Evolutionary conservation across 92 coral and sea anemone genomes (phyloP).

Genomic region (Pocillopora grandis): DNA sequence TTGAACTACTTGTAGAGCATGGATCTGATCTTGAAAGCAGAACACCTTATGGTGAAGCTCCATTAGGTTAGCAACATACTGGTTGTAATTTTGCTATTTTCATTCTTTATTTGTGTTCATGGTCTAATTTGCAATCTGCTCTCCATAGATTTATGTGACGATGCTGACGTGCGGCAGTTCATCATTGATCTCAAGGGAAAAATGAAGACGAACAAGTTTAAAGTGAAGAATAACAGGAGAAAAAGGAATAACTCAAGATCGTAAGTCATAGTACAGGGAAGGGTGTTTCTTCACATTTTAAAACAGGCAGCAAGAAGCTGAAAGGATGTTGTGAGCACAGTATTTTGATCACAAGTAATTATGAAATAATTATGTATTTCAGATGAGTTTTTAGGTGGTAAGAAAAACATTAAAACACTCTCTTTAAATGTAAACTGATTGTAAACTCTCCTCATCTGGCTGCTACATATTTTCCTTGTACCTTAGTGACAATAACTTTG

Average conservation of each 20-base stretch:
- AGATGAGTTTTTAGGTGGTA: too few species aligned
- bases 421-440: too few species aligned
- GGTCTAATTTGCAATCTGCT: not conserved
- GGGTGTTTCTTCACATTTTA: too few species aligned
- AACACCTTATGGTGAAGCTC: slow-evolving; percentile 85
- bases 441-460: too few species aligned
- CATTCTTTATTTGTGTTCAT: not conserved
- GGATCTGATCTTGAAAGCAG: slow-evolving; percentile 93
- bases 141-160: slow-evolving; percentile 82
- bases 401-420: too few species aligned
- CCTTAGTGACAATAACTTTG: too few species aligned
- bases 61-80: slow-evolving; percentile 65
- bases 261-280: slow-evolving; percentile 58
- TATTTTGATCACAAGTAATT: too few species aligned
- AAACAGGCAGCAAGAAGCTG: too few species aligned
- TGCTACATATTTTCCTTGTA: too few species aligned
- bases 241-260: slow-evolving; percentile 89
- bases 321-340: too few species aligned
- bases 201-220: slow-evolving; percentile 81
- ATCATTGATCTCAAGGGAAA: slow-evolving; percentile 77
- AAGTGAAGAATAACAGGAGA: slow-evolving; percentile 74
- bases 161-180: slow-evolving; percentile 79
- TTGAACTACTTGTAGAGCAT: slow-evolving; percentile 84
- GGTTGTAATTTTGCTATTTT: not conserved
- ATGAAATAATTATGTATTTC: too few species aligned